Percentiles rank a stretch among this genome's conserved stretches.
Evolutionary conservation across 2,888 invertebrate genomes (phyloP).

Genomic region (Blastobasis lacticolella): DNA sequence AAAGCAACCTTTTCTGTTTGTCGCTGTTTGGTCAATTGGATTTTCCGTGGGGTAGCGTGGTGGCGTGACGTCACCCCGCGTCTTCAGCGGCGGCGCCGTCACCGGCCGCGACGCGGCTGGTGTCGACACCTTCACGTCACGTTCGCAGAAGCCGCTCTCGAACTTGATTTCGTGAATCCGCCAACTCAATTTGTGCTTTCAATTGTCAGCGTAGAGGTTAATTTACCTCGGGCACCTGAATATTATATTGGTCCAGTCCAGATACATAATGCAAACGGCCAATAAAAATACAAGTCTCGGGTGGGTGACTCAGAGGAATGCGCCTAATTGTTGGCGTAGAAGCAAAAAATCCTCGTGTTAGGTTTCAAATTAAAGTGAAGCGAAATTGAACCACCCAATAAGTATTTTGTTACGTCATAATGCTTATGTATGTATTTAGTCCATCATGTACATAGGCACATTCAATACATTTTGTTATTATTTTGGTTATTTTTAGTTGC

Average conservation of each 20-base stretch:
- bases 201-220: neutral
- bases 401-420: neutral
- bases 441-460: too few species aligned
- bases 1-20: too few species aligned
- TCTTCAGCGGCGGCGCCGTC: conserved; percentile 33
- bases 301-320: conserved; percentile 66
- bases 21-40: conserved; percentile 13
- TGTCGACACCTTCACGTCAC: conserved; percentile 39
- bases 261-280: conserved; percentile 57
- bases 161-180: too few species aligned
- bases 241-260: conserved; percentile 34
- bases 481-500: too few species aligned
- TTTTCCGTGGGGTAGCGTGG: conserved; percentile 28
- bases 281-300: conserved; percentile 63
- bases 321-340: conserved; percentile 59
- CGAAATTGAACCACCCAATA: conserved; percentile 28
- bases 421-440: too few species aligned
- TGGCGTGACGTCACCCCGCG: conserved; percentile 35
- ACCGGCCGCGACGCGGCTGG: conserved; percentile 34
- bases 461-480: too few species aligned
- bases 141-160: conserved; percentile 29
- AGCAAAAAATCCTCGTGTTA: conserved; percentile 50
- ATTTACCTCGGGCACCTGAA: conserved; percentile 12
- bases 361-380: conserved; percentile 57
- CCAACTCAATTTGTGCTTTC: neutral